A percentile compares a stretch with the other conserved stretches of the same genome.
phyloP scores from a whole-genome alignment of 1,140 invertebrate species.

The Conopomorpha cramerella region DNA sequence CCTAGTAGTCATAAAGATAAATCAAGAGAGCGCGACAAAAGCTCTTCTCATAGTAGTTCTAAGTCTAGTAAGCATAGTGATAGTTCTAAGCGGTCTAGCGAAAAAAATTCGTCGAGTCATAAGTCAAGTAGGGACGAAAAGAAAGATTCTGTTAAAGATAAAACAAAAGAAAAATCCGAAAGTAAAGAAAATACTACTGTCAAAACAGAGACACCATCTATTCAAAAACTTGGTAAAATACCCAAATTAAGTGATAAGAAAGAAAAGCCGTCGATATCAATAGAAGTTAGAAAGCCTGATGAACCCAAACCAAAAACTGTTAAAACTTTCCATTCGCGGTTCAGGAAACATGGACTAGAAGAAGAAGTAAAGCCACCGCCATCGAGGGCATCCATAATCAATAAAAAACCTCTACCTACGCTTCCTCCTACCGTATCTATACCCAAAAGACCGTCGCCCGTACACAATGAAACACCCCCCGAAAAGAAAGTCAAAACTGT shows the following conservation, averaged over 20 bases:
- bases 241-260: conserved; percentile 70
- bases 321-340: conserved; percentile 86
- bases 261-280: conserved; percentile 80
- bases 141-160: conserved; percentile 23
- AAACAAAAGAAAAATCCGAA: conserved; percentile 50
- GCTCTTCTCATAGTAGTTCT: conserved; percentile 42
- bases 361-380: conserved; percentile 81
- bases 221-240: conserved; percentile 76
- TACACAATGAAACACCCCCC: conserved; percentile 59
- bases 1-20: conserved; percentile 45
- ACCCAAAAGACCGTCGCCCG: conserved; percentile 68
- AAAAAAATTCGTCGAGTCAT: conserved; percentile 13
- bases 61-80: conserved; percentile 20
- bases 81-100: conserved; percentile 18
- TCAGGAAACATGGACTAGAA: conserved; percentile 82
- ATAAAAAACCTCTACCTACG: conserved; percentile 64
- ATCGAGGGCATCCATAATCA: conserved; percentile 62
- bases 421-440: conserved; percentile 48
- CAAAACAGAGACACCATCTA: conserved; percentile 67
- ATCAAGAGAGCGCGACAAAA: conserved; percentile 48
- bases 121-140: conserved; percentile 19
- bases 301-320: conserved; percentile 79
- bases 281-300: conserved; percentile 73
- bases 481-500: conserved; percentile 77
- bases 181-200: conserved; percentile 50